Conservation (phyloP, 2,797 vertebrate species). For the Helarctos malayanus region DNA sequence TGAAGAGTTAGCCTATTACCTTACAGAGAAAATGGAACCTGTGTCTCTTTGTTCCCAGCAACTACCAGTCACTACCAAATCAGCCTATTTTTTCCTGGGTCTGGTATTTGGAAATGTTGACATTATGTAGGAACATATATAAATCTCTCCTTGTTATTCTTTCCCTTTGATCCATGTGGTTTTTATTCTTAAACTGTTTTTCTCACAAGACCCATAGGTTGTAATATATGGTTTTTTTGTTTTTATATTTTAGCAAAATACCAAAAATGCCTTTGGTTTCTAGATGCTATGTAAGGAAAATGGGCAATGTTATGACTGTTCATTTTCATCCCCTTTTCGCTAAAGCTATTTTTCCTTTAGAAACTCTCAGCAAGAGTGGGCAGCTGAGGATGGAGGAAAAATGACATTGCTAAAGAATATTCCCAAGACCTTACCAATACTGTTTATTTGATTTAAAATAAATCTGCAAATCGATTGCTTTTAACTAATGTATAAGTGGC, state of each 20-base stretch:
- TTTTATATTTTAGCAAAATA: slow-evolving; percentile 69
- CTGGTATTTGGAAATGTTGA: slow-evolving; percentile 44
- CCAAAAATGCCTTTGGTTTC: slow-evolving; percentile 51
- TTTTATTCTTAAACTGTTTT: slow-evolving; percentile 70
- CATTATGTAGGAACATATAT: neutral
- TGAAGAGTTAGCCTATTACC: neutral
- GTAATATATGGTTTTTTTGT: slow-evolving; percentile 28
- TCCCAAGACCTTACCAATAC: slow-evolving; percentile 57
- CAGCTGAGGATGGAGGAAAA: neutral
- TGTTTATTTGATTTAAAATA: slow-evolving; percentile 62
- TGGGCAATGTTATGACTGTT: slow-evolving; percentile 33
- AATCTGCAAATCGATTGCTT: slow-evolving; percentile 33
- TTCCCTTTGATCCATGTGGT: slow-evolving; percentile 24
- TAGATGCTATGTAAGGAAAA: slow-evolving; percentile 66
- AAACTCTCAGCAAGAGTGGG: slow-evolving; percentile 42
- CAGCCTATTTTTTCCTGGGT: neutral
- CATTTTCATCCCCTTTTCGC: slow-evolving; percentile 66
- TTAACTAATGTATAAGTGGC: neutral
- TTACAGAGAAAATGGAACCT: neutral
- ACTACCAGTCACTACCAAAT: neutral
- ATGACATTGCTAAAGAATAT: slow-evolving; percentile 45
- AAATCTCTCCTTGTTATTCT: slow-evolving; percentile 48
- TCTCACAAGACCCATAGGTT: slow-evolving; percentile 43
- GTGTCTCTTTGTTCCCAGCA: neutral
- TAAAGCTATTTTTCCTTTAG: slow-evolving; percentile 65